Percentiles rank a stretch among this genome's conserved stretches.
These are phyloP conservation scores for Protonibea diacanthus DNA, from an alignment of 2,797 vertebrate species.

Conservation along the genomic window DNA sequence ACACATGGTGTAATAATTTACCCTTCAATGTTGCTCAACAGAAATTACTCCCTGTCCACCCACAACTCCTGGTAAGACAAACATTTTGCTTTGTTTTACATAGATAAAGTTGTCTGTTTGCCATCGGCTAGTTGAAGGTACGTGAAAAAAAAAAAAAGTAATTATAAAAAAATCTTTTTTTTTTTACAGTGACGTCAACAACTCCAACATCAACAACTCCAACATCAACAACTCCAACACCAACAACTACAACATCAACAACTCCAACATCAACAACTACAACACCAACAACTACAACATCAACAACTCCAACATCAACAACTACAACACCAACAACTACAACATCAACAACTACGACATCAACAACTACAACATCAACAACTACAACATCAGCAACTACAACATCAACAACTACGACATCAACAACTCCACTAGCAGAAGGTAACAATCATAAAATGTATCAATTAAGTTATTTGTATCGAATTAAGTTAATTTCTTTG, in stretches of 20 bases:
- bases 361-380: no score
- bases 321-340: not conserved
- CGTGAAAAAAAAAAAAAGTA: no score
- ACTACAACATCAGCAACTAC: not conserved
- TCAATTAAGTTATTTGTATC: not conserved
- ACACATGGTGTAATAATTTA: not conserved
- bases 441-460: constrained; percentile 18
- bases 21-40: constrained; percentile 20
- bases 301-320: not conserved
- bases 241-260: not conserved
- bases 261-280: not conserved
- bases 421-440: no score
- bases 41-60: constrained; percentile 16
- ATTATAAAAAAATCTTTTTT: no score
- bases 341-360: no score
- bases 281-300: fast-evolving
- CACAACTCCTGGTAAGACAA: constrained; percentile 13
- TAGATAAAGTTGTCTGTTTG: not conserved
- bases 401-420: no score
- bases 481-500: not conserved
- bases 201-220: not conserved
- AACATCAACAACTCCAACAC: not conserved
- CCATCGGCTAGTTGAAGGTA: no score
- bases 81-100: not conserved
- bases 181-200: no score